phyloP scores from a whole-genome alignment of 2,113 vertebrate genomes.

The Sylvilagus bachmani region DNA sequence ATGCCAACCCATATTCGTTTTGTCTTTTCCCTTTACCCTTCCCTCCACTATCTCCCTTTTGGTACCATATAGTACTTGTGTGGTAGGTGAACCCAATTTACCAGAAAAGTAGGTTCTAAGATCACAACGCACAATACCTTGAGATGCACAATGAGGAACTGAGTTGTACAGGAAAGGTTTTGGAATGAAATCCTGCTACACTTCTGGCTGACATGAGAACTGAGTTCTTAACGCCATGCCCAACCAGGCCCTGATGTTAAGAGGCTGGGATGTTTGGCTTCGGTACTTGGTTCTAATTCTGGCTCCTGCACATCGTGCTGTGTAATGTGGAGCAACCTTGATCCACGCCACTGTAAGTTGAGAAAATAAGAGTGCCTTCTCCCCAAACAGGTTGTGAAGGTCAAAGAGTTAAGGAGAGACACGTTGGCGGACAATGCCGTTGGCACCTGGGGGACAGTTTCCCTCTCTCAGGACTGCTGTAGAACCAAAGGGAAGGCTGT shows the following conservation, averaged over 20 bases:
- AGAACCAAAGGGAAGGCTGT: not conserved
- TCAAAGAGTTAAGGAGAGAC: not conserved
- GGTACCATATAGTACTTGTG: not conserved
- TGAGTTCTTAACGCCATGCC: not conserved
- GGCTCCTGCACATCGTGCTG: not conserved
- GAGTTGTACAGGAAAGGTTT: not conserved
- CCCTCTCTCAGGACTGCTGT: not conserved
- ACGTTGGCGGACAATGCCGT: rapidly evolving
- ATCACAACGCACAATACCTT: not conserved
- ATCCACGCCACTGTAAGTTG: no score
- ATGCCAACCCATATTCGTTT: rapidly evolving
- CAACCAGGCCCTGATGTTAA: no score
- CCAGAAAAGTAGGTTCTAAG: not conserved
- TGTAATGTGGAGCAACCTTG: not conserved
- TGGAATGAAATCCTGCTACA: not conserved
- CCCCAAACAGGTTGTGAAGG: not conserved
- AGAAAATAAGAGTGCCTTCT: not conserved
- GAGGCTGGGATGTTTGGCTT: not conserved
- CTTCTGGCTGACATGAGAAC: not conserved
- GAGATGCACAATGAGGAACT: not conserved
- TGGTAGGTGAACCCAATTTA: not conserved
- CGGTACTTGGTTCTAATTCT: not conserved
- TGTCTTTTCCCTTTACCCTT: not conserved
- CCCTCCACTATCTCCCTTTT: not conserved
- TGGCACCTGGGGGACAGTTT: rapidly evolving